Evolutionary conservation across 2,797 vertebrate species (phyloP).

Genomic region (Sebastes alutus): DNA sequence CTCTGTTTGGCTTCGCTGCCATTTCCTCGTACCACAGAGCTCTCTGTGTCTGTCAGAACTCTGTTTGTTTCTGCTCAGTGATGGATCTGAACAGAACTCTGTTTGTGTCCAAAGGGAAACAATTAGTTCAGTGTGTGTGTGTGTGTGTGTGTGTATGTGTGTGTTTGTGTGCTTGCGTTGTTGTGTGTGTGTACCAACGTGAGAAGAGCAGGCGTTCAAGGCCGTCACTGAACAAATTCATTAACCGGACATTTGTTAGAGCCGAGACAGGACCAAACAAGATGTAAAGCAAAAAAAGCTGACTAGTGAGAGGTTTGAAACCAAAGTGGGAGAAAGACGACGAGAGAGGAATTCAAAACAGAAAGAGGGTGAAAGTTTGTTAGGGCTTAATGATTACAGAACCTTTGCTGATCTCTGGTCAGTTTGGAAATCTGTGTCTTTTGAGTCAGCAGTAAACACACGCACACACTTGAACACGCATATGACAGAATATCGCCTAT

Average conservation of each 20-base stretch:
- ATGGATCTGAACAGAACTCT: conserved; percentile 58
- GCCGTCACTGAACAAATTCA: conserved; percentile 66
- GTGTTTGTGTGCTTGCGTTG: conserved; percentile 33
- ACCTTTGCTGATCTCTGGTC: conserved; percentile 2
- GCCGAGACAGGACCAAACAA: conserved; percentile 42
- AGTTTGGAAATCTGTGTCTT: not conserved
- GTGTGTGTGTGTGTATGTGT: conserved; percentile 50
- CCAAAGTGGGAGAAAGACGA: conserved; percentile 8
- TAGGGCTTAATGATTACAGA: conserved; percentile 37
- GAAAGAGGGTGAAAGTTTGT: conserved; percentile 9
- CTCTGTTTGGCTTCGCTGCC: conserved; percentile 42
- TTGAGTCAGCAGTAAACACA: not conserved
- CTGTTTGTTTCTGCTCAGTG: conserved; percentile 58
- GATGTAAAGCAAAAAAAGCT: not conserved
- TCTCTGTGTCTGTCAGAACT: conserved; percentile 48
- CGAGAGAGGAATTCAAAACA: conserved; percentile 1
- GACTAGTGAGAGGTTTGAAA: not conserved
- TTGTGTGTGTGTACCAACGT: conserved; percentile 36
- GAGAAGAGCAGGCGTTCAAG: conserved; percentile 63
- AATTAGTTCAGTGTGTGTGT: conserved; percentile 64
- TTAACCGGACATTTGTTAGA: conserved; percentile 61
- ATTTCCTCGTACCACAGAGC: conserved; percentile 52
- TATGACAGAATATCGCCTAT: not conserved
- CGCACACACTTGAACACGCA: not conserved
- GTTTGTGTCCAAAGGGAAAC: conserved; percentile 74